Evolutionary conservation across 2,113 vertebrate species (phyloP), one percentile per base, ranked within the genome.

Genomic region (Labeo rohita): DNA sequence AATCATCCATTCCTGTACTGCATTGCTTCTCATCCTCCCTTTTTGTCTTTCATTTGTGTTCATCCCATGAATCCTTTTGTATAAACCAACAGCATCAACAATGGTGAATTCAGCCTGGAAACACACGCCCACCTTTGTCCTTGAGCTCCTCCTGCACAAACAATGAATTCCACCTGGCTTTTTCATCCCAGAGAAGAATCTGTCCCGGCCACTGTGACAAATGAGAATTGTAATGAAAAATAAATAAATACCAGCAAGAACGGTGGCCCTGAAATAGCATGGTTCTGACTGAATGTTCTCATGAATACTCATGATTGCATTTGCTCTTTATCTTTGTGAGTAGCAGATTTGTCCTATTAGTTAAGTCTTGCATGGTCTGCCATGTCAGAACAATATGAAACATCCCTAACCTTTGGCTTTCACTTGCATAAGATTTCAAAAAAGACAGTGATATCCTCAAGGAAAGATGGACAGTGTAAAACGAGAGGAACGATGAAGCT

Each of bases 151-250:
- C 61, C 70, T 85, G 43, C 79, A 47, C 83, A 85, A 23, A 86
- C 52, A 84, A 79, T 52, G 43, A 85, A 47, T 78, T 74, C 50
- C 28, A 84, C 83, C 39, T 89, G 52, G 70, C 54, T 84, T 88
- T 80, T 49, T 86, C 68, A 81, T 6, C 52, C 16, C 43, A 15
- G 49, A 80, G 65, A 28, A 70, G 36, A 80, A 39, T 80, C 34
- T n/a, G 13, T 63, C 50, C 75, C 7, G 54, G 54, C 66, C 45
- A n/a, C 65, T 28, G 13, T 87, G 82, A 87, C 72, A 78, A 74
- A 87, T 85, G 10, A 86, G 75, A 85, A 70, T 34, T 23, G 13
- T 84, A 84, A 85, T 77, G 80, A 80, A 34, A 61, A 84, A 86
- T 3, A 70, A 36, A 76, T 8, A 28, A 75, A 76, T 50, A 52